Percentiles rank a stretch among this genome's conserved stretches.
Evolutionary conservation across 2,797 vertebrate species (phyloP).

Genomic region (Hyperoplus lanceolatus): DNA sequence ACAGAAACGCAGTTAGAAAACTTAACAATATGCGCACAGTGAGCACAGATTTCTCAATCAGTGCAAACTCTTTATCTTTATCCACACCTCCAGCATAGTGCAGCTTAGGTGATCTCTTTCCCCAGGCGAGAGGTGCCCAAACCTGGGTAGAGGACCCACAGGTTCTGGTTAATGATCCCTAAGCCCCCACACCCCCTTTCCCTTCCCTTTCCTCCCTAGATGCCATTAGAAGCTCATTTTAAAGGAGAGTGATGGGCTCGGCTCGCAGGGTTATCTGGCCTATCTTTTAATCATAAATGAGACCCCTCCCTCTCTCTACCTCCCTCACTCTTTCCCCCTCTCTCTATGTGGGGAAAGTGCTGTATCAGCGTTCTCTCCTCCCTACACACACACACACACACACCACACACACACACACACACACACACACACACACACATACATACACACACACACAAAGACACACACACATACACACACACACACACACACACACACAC

Average conservation of each 20-base stretch:
- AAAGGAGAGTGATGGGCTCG: conserved; percentile 80
- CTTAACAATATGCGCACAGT: conserved; percentile 25
- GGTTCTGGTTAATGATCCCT: conserved; percentile 75
- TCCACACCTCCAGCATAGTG: conserved; percentile 20
- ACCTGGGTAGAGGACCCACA: conserved; percentile 74
- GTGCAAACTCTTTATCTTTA: conserved; percentile 25
- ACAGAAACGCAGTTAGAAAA: conserved; percentile 22
- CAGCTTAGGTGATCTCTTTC: conserved; percentile 36
- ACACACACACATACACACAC: too few relatives aligned
- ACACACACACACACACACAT: too few relatives aligned
- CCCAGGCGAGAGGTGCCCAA: conserved; percentile 49
- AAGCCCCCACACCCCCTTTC: conserved; percentile 23
- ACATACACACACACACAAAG: neutral
- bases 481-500: too few relatives aligned
- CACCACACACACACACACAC: too few relatives aligned
- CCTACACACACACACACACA: conserved; percentile 18
- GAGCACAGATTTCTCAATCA: conserved; percentile 22
- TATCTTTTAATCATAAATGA: conserved; percentile 84
- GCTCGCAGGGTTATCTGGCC: conserved; percentile 78
- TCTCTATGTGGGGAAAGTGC: conserved; percentile 77
- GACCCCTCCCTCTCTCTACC: conserved; percentile 68
- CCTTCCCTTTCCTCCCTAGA: conserved; percentile 61
- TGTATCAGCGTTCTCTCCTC: conserved; percentile 75
- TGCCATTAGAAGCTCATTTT: conserved; percentile 80
- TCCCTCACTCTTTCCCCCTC: conserved; percentile 53